Conservation (phyloP, 2,113 vertebrate genomes). For the Crypturellus undulatus region DNA sequence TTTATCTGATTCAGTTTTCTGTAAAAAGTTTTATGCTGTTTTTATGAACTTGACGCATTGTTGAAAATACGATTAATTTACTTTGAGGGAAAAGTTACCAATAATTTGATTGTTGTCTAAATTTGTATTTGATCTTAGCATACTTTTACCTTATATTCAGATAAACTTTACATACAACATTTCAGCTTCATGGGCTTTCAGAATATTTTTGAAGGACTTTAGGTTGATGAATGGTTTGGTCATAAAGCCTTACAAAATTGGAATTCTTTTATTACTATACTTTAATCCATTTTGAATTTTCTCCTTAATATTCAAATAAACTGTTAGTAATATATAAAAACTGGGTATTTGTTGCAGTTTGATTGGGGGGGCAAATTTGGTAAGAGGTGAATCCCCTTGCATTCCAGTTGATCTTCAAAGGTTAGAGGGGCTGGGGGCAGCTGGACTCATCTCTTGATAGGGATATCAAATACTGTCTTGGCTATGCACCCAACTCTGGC, state of each 20-base stretch:
- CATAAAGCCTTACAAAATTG: not conserved
- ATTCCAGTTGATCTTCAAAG: too few species aligned
- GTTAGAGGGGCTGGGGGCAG: too few species aligned
- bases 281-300: not conserved
- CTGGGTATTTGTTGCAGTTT: too few species aligned
- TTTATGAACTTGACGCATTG: not conserved
- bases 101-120: not conserved
- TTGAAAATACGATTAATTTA: not conserved
- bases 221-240: accelerated
- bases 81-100: not conserved
- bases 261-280: not conserved
- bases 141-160: not conserved
- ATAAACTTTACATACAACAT: not conserved
- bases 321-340: not conserved
- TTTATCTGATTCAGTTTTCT: not conserved
- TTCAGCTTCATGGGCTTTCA: not conserved
- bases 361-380: too few species aligned
- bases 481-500: too few species aligned
- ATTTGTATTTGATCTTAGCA: not conserved
- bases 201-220: not conserved
- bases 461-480: too few species aligned
- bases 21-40: not conserved
- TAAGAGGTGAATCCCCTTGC: too few species aligned
- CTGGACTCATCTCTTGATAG: too few species aligned
- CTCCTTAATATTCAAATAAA: not conserved